Conservation (phyloP, 2,113 vertebrate genomes). For the Pyxicephalus adspersus region DNA sequence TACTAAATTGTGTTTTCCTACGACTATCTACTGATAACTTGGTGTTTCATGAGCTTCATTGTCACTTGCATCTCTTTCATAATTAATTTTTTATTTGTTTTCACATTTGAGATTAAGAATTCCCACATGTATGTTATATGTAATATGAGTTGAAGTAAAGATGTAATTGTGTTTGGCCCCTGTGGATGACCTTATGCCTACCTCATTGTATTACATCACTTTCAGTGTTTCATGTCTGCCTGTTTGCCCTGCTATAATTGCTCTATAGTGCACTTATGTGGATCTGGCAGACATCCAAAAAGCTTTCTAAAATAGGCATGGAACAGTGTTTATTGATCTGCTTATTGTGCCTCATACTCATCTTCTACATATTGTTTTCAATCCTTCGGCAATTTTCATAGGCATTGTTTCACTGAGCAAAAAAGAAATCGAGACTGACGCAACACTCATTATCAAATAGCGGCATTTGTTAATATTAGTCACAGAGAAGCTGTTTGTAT, state of each 20-base stretch:
- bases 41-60: too few relatives aligned
- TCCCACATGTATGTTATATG: too few relatives aligned
- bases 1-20: too few relatives aligned
- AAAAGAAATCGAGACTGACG: not conserved
- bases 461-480: not conserved
- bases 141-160: too few relatives aligned
- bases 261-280: not conserved
- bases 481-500: not conserved
- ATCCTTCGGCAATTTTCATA: slow-evolving; percentile 2
- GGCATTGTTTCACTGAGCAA: not conserved
- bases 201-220: slow-evolving; percentile 4
- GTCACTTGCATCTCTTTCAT: too few relatives aligned
- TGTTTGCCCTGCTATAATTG: not conserved
- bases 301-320: slow-evolving; percentile 7
- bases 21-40: too few relatives aligned
- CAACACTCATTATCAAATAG: not conserved
- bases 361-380: not conserved
- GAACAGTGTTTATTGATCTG: slow-evolving; percentile 4
- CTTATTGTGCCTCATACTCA: not conserved
- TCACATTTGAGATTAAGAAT: not conserved
- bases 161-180: too few relatives aligned
- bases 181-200: slow-evolving; percentile 5
- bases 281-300: slow-evolving; percentile 16
- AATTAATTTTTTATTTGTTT: too few relatives aligned
- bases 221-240: not conserved